A percentile compares a stretch with the other conserved stretches of the same genome.
Evolutionary conservation across 2,113 vertebrate genomes (phyloP).

Genomic region (Centropristis striata): DNA sequence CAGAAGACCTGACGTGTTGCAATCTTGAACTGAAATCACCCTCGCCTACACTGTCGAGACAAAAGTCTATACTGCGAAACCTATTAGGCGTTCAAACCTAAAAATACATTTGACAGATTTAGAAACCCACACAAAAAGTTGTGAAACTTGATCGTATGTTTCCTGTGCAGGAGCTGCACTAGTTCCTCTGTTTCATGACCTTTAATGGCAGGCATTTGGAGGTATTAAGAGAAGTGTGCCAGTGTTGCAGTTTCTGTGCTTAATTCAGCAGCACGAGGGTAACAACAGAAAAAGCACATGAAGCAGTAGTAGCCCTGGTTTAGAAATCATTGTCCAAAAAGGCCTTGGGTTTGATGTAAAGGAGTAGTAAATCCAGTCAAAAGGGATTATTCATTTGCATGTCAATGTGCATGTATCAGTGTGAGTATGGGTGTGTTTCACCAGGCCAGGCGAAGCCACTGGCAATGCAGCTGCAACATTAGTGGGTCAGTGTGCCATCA

Average conservation of each 20-base stretch:
- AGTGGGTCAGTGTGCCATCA: constrained; percentile 88
- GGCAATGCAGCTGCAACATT: constrained; percentile 79
- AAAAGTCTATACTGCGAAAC: background rate
- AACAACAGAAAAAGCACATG: constrained; percentile 17
- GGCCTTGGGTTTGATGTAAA: background rate
- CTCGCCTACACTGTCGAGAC: background rate
- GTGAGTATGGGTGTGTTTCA: constrained; percentile 55
- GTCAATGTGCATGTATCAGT: constrained; percentile 15
- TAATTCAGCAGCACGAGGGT: constrained; percentile 5
- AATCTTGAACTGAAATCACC: background rate
- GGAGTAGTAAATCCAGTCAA: constrained; percentile 4
- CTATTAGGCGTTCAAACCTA: background rate
- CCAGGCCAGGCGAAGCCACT: constrained; percentile 74
- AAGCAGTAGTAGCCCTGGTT: background rate
- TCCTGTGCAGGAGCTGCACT: constrained; percentile 25
- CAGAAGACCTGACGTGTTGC: background rate
- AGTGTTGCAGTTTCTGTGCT: constrained; percentile 5
- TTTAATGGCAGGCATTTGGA: constrained; percentile 18
- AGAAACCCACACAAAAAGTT: constrained; percentile 41
- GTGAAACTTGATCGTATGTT: constrained; percentile 46
- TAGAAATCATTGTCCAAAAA: background rate
- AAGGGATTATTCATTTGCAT: constrained; percentile 33
- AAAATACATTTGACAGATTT: constrained; percentile 44
- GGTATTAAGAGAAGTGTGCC: constrained; percentile 39
- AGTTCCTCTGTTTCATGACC: constrained; percentile 53